Evolutionary conservation across 2,113 vertebrate genomes (phyloP), one percentile per base, ranked within the genome.

Genomic region (Ginglymostoma cirratum): DNA sequence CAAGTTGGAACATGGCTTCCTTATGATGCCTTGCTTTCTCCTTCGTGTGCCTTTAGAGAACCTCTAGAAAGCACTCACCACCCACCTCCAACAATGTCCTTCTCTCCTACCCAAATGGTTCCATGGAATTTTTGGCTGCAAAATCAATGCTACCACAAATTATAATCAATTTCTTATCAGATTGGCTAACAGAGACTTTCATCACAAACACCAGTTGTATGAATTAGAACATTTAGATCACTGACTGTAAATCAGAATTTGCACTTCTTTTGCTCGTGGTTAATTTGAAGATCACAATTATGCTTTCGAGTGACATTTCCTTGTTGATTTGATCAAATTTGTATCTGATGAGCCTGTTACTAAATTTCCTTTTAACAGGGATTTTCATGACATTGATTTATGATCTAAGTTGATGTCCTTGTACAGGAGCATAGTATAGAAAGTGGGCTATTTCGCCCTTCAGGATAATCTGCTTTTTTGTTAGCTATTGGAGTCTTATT

Each of bases 181-280:
- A 55, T 30, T 89, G 86, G 48, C 30, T 2, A 27, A 24, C 85
- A 87, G 86, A 55, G 23, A 55, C 55, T 83, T 52, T 12, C 12
- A 30, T 55, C 45, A 89, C 86, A 89, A 89, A 30, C 86, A 89
- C 86, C 86, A 89, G 48, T 89, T 89, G 86, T 55, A 89, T 89
- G 48, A 55, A 89, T 89, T 3, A 89, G 27, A 89, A 48, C 52
- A 48, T 55, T 55, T 55, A 2, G 86, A 30, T 89, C 85, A 55
- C 45, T 89, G 86, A 55, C 30, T 89, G 48, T 55, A 55, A 89
- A 89, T 89, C 23, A 89, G 86, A 55, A 55, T 55, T 52, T 48
- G 27, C 48, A 30, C 12, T 89, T 89, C 55, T 52, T 52, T 24
- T 89, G 85, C 4, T 24, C 3, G 52, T 34, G 12, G 24, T 12